Base-by-base conservation (phyloP, 2,113 vertebrate genomes). In the Nyctereutes procyonoides region DNA sequence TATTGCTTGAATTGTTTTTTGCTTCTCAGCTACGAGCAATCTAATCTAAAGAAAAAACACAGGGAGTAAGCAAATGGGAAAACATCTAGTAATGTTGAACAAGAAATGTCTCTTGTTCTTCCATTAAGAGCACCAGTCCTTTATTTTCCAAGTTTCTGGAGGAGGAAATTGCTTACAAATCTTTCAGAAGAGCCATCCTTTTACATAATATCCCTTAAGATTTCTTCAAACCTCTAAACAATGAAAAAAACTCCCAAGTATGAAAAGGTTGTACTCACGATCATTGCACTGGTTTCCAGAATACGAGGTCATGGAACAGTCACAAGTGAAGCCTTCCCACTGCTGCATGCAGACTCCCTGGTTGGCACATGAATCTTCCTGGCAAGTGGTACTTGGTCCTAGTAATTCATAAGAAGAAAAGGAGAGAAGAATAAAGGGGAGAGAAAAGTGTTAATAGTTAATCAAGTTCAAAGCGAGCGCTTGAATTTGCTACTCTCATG, bases 251-350 rank as follows among this genome's bases (percentile, higher is more conserved):
- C 10, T 76, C 30, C 6, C 5, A n/a, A 60, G 24, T 16, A 87
- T 81, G 35, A 69, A 94, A 98, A 94, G 19, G 9, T 43, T 28
- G 87, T 94, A 99, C 99, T 99, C 98, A 99, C 99, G 99, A 96
- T 99, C 99, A 73, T 99, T 99, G 99, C 99, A 99, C 98, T 99
- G 99, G 91, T 99, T 99, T 96, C 99, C 99, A 0, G 99, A 99
- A 98, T 99, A 99, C 0, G 99, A 99, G 1, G 99, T 99, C 99
- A 99, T 99, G n/a, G 99, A 99, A 97, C 99, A 99, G 98, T 99
- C 99, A 0, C 99, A 99, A 0, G 99, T 99, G 98, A 99, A 99
- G 88, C 99, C 99, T 98, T 99, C 99, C 99, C 99, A 99, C 30
- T 99, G 99, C 96, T 99, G 99, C 97, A 99, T 99, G 94, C 99